These are phyloP conservation scores for Indri indri DNA, from an alignment of 2,113 vertebrate species.

Conservation along the genomic window DNA sequence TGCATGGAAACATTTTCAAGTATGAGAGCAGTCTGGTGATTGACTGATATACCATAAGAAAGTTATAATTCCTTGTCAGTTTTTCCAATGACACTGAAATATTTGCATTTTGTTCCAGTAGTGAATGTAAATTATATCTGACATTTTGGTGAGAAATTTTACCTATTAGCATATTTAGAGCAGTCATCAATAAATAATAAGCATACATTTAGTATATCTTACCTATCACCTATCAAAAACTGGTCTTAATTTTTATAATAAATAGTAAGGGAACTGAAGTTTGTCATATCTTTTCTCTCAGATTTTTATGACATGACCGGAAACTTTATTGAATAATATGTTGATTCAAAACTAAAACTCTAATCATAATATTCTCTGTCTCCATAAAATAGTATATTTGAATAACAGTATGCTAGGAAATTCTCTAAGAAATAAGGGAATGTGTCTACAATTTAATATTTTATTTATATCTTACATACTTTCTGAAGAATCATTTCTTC, in stretches of 20 bases:
- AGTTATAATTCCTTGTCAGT: constrained; percentile 3
- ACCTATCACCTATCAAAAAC: background rate
- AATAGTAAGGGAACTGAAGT: background rate
- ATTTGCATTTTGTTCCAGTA: constrained; percentile 20
- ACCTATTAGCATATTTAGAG: background rate
- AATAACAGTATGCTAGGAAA: background rate
- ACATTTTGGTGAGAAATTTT: constrained; percentile 18
- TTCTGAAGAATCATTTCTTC: background rate
- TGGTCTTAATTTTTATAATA: background rate
- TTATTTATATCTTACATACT: background rate
- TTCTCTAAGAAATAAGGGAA: background rate
- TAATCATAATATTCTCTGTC: background rate
- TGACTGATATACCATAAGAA: background rate
- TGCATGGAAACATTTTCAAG: constrained; percentile 36
- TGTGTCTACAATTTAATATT: background rate
- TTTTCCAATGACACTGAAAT: constrained; percentile 7
- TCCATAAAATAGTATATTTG: background rate
- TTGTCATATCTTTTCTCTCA: background rate
- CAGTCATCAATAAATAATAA: constrained; percentile 9
- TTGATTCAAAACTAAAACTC: background rate
- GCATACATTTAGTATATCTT: background rate
- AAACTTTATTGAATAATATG: background rate
- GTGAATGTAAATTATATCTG: background rate
- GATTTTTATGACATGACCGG: background rate
- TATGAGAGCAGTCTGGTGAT: background rate